These are phyloP conservation scores for Otolemur crassicaudatus DNA, from an alignment of 2,797 vertebrate species.

Conservation along the genomic window DNA sequence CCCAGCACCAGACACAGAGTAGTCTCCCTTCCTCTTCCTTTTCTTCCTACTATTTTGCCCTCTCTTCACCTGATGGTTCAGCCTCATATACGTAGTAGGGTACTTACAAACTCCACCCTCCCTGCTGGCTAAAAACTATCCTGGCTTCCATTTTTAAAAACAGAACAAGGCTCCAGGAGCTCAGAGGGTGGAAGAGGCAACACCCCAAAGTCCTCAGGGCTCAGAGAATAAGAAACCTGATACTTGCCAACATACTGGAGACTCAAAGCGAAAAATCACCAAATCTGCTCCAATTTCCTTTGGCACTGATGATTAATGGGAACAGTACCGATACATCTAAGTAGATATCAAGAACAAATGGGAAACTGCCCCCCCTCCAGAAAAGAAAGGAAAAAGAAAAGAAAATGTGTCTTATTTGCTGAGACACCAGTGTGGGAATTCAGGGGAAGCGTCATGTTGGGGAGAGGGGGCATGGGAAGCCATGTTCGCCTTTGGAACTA, in stretches of 20 bases:
- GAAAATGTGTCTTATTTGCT: slow-evolving; percentile 39
- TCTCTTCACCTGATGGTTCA: not conserved
- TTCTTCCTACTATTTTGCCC: not conserved
- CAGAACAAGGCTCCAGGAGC: not conserved
- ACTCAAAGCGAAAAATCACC: slow-evolving; percentile 61
- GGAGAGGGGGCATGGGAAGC: slow-evolving; percentile 44
- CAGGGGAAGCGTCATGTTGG: slow-evolving; percentile 35
- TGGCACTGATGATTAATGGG: not conserved
- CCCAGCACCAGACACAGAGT: not conserved
- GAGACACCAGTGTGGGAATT: slow-evolving; percentile 66
- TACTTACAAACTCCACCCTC: not conserved
- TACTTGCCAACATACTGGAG: not conserved
- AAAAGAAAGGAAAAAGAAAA: not conserved
- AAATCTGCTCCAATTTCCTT: slow-evolving; percentile 38
- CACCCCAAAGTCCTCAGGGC: not conserved
- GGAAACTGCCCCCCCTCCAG: not conserved
- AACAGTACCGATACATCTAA: not conserved
- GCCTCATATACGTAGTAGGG: not conserved
- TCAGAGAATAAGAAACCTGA: not conserved
- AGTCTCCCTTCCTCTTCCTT: not conserved
- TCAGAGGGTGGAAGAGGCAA: not conserved
- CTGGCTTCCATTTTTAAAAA: not conserved
- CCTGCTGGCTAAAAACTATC: not conserved
- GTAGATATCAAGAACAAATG: slow-evolving; percentile 50
- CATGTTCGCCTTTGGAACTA: slow-evolving; percentile 64